A percentile compares a stretch with the other conserved stretches of the same genome.
These are phyloP conservation scores for Argyrosomus regius DNA, from an alignment of 2,797 vertebrate species.

Conservation along the genomic window DNA sequence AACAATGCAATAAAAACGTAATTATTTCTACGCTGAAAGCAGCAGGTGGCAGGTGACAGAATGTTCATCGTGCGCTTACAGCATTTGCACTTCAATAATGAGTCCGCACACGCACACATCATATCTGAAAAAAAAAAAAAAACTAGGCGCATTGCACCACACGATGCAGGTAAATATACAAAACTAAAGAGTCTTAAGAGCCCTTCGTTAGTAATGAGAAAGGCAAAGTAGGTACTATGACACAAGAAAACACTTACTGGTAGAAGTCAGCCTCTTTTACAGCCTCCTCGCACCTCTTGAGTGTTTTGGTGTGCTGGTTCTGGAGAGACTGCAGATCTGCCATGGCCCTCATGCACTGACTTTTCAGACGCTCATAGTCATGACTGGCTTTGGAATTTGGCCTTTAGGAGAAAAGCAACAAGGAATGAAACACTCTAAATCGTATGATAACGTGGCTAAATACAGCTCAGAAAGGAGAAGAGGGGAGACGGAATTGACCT, in stretches of 20 bases:
- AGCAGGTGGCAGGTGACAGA: conserved; percentile 52
- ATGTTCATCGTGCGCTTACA: conserved; percentile 14
- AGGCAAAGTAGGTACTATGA: not conserved
- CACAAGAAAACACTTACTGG: conserved; percentile 89
- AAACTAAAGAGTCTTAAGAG: not conserved
- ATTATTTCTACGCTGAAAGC: conserved; percentile 57
- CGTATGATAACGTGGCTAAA: conserved; percentile 33
- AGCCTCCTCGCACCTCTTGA: conserved; percentile 97
- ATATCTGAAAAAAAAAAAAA: too few relatives aligned
- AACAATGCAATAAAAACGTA: conserved; percentile 66
- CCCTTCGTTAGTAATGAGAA: not conserved
- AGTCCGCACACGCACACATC: not conserved
- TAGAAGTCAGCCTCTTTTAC: conserved; percentile 98
- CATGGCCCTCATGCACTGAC: conserved; percentile 97
- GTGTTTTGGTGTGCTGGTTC: conserved; percentile 97
- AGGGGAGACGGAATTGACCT: conserved; percentile 25
- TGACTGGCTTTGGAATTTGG: conserved; percentile 95
- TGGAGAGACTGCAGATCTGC: conserved; percentile 96
- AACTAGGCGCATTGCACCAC: not conserved
- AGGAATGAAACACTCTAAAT: conserved; percentile 38
- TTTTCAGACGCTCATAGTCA: conserved; percentile 96
- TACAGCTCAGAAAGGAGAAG: conserved; percentile 33
- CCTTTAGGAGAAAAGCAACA: conserved; percentile 77
- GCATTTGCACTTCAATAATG: conserved; percentile 11
- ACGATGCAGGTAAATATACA: not conserved